Percentiles rank a stretch among this genome's conserved stretches.
These are phyloP conservation scores for Corythaixoides concolor DNA, from an alignment of 2,113 vertebrate species.

Conservation along the genomic window DNA sequence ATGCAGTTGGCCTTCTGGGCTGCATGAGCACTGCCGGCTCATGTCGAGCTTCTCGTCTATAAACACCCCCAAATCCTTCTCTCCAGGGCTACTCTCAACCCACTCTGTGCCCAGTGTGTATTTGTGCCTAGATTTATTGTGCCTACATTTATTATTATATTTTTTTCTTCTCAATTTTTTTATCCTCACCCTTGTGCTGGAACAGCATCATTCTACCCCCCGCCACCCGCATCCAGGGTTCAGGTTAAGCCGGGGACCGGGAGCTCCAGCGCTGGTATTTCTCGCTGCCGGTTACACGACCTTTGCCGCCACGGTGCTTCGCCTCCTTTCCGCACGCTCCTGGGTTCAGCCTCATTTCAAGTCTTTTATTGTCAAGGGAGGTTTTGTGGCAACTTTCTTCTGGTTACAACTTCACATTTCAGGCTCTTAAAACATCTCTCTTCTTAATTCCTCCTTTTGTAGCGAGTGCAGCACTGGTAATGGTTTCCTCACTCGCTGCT, in stretches of 20 bases:
- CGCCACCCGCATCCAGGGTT: background rate
- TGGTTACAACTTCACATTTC: background rate
- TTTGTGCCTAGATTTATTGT: too few species aligned
- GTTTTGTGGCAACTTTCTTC: background rate
- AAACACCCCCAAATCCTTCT: too few species aligned
- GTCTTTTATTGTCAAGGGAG: background rate
- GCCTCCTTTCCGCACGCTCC: accelerated
- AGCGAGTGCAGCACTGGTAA: background rate
- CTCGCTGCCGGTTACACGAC: background rate
- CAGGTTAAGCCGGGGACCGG: background rate
- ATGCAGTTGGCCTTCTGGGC: too few species aligned
- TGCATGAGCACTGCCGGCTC: too few species aligned
- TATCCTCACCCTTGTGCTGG: background rate
- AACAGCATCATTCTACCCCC: background rate
- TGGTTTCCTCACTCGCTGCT: background rate
- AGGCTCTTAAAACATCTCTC: background rate
- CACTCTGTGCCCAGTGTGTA: too few species aligned
- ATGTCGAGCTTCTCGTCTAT: too few species aligned
- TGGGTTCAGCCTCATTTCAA: background rate
- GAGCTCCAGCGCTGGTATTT: background rate
- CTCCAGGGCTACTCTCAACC: too few species aligned
- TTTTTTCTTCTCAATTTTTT: background rate
- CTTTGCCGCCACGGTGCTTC: background rate
- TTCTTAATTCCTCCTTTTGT: background rate
- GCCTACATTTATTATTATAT: too few species aligned